Percentiles rank a stretch among this genome's conserved stretches.
These are phyloP conservation scores for Rhimphoctona megacephalus DNA, from an alignment of 2,888 invertebrate species.

Conservation along the genomic window DNA sequence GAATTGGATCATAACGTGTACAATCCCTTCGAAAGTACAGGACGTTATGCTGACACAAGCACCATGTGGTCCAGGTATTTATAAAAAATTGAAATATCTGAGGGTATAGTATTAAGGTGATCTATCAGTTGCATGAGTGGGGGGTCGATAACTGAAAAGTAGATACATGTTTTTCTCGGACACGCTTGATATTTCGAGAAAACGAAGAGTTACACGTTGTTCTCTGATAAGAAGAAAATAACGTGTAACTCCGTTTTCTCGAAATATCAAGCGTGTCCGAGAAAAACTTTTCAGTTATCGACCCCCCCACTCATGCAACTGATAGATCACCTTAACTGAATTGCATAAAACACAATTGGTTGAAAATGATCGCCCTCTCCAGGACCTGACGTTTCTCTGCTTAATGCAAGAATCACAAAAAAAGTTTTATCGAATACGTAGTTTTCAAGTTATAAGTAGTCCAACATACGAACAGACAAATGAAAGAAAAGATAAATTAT, in stretches of 20 bases:
- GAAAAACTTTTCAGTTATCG: no score
- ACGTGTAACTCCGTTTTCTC: no score
- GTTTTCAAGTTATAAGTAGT: not conserved
- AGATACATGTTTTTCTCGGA: no score
- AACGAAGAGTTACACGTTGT: no score
- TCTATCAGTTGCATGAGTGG: no score
- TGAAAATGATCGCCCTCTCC: not conserved
- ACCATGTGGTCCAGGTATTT: slow-evolving; percentile 80
- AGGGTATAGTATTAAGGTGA: no score
- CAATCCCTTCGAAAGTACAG: slow-evolving; percentile 75
- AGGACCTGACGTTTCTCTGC: not conserved
- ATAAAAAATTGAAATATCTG: not conserved
- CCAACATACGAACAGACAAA: not conserved
- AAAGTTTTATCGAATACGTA: not conserved
- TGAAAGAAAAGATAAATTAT: not conserved
- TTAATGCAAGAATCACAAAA: not conserved
- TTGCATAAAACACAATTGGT: not conserved
- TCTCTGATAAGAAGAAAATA: no score
- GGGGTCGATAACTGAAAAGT: no score
- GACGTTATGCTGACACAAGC: slow-evolving; percentile 74
- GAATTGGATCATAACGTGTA: slow-evolving; percentile 69
- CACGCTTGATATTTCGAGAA: no score
- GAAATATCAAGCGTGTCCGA: no score
- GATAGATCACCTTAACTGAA: no score
- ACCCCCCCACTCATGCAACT: no score